Evolutionary conservation across 2,797 vertebrate genomes (phyloP).

Genomic region (Apogon hyalosoma): DNA sequence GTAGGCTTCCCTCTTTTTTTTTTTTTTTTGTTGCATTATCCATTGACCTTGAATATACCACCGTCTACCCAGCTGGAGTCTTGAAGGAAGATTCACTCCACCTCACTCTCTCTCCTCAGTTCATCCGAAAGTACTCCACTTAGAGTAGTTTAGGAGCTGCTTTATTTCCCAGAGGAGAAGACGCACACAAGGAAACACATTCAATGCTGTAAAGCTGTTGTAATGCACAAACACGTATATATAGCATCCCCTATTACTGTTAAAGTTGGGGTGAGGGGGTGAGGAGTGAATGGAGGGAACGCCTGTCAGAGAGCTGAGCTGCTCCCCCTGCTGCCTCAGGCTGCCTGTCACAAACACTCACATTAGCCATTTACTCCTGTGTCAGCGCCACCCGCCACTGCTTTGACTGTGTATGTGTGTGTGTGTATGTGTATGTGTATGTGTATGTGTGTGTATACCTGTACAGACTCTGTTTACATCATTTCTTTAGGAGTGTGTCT

Average conservation of each 20-base stretch:
- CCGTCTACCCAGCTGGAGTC: constrained; percentile 51
- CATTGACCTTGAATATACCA: constrained; percentile 25
- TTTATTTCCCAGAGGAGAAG: constrained; percentile 38
- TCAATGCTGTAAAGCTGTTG: constrained; percentile 2
- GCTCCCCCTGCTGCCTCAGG: constrained; percentile 57
- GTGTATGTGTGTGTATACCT: not conserved
- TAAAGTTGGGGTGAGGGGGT: constrained; percentile 30
- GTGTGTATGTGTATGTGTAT: too few species aligned
- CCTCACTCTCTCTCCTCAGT: constrained; percentile 6
- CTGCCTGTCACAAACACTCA: constrained; percentile 73
- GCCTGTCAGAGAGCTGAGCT: constrained; percentile 62
- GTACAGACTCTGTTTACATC: too few species aligned
- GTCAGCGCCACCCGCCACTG: constrained; percentile 24
- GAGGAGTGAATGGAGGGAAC: constrained; percentile 51
- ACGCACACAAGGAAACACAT: not conserved
- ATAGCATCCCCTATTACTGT: constrained; percentile 20
- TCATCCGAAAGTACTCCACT: constrained; percentile 33
- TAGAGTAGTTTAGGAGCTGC: constrained; percentile 33
- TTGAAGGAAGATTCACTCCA: constrained; percentile 18
- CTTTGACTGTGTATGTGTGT: constrained; percentile 29
- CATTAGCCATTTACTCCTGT: constrained; percentile 68
- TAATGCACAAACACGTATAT: constrained; percentile 22
- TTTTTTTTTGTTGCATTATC: constrained; percentile 36
- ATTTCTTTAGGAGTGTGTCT: too few species aligned
- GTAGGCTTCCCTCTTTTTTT: constrained; percentile 32